phyloP scores from a whole-genome alignment of 2,888 invertebrate genomes.

The Diaperis boleti region DNA sequence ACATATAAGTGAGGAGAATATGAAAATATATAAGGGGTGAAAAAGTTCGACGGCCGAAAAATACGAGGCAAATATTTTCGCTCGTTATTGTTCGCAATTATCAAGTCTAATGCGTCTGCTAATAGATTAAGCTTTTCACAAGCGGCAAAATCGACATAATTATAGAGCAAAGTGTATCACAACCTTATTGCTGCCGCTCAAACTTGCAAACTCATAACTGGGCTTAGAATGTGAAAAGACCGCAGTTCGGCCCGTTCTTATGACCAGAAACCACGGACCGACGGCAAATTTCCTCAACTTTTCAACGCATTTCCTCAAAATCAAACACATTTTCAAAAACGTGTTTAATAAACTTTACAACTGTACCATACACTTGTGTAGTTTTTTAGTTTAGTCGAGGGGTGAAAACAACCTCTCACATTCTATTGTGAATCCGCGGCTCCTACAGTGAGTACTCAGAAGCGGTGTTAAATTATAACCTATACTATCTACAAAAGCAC shows the following conservation, averaged over 20 bases:
- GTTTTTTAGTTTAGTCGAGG: not conserved
- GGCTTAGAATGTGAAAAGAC: constrained; percentile 50
- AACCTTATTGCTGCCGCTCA: constrained; percentile 53
- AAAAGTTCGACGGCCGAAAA: constrained; percentile 19
- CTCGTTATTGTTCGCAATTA: not conserved
- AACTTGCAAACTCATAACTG: constrained; percentile 51
- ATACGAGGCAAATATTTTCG: constrained; percentile 22
- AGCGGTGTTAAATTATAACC: constrained; percentile 48
- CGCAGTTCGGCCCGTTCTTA: not conserved
- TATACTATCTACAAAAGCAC: constrained; percentile 46
- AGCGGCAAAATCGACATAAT: constrained; percentile 52
- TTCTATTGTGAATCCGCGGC: constrained; percentile 32
- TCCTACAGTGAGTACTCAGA: constrained; percentile 44
- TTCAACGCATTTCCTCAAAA: not conserved
- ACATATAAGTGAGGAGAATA: constrained; percentile 55
- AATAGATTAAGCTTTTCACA: constrained; percentile 43
- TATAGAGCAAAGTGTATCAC: constrained; percentile 54
- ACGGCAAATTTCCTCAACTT: constrained; percentile 25
- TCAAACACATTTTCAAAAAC: not conserved
- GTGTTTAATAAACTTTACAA: not conserved
- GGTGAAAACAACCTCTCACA: constrained; percentile 33
- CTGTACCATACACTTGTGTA: not conserved
- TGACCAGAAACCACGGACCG: constrained; percentile 6
- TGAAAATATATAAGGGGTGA: constrained; percentile 46
- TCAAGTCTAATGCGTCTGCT: constrained; percentile 33